Base-by-base conservation (phyloP, 1,140 invertebrate genomes). In the Campoletis sonorensis region DNA sequence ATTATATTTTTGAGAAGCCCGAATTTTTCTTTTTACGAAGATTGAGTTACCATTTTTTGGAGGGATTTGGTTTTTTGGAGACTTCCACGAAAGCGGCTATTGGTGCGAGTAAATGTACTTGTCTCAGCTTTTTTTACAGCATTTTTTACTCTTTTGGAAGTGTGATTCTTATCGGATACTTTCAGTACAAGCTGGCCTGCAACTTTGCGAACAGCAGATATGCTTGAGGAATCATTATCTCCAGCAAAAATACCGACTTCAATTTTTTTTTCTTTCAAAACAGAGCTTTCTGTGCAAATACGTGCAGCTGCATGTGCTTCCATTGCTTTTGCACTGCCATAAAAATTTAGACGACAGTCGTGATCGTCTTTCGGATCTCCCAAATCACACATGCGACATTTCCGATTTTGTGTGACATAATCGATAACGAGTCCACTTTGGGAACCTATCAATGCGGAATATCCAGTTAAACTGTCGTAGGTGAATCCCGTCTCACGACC, bases 401-500 rank as follows among this genome's bases (percentile, higher is more conserved):
- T 79, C 37, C 80, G 54, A 71, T 78, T 80, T 13, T 72, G 13
- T 13, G 80, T 80, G 27, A 61, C 40, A 67, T 77, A 81, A 68
- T 80, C 70, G 4, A 84, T 4, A 33, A 84, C 33, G 37, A 67
- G 15, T 13, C 72, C 45, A 16, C 30, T 58, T n/a, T 49, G 3
- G 15, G 27, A 49, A 15, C 83, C 80, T 4, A 82, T 71, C 1
- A 80, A 40, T 26, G 79, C 58, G 18, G 40, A 71, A 71, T 67
- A 84, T 10, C 83, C 83, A 45, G 80, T 82, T 2, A 82, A 40
- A 77, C 80, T 80, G 30, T 84, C 80, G 72, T 84, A 84, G 2
- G 30, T 81, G 15, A 37, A 8, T 7, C 81, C 81, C 51, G 21
- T 79, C 0, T 79, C 80, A 33, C 80, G 45, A 26, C 40, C 61